These are phyloP conservation scores for Ormyrus pomaceus DNA, from an alignment of 2,888 invertebrate species.

Conservation along the genomic window DNA sequence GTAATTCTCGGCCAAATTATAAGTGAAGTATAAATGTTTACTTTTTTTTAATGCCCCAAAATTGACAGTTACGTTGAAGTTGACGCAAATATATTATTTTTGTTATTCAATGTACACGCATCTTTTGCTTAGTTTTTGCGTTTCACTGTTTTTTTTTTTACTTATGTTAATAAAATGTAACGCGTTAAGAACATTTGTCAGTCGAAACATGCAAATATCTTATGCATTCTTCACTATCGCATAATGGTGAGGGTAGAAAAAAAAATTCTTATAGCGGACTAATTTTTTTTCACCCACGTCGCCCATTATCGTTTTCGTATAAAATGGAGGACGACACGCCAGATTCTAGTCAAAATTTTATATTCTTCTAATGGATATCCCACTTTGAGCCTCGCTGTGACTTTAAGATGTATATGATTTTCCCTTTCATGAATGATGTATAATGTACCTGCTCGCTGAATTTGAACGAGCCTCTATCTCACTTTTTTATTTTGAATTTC, in stretches of 20 bases:
- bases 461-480: conserved; percentile 46
- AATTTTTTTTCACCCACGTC: conserved; percentile 55
- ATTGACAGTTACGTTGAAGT: conserved; percentile 9
- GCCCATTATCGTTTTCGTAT: conserved; percentile 52
- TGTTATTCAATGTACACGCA: conserved; percentile 31
- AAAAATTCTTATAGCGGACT: conserved; percentile 29
- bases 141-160: conserved; percentile 45
- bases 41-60: conserved; percentile 2
- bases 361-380: conserved; percentile 56
- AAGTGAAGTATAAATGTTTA: conserved; percentile 25
- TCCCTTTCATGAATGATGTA: conserved; percentile 29
- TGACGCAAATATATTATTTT: conserved; percentile 45
- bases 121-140: background rate
- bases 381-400: conserved; percentile 54
- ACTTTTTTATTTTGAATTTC: conserved; percentile 39
- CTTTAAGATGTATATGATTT: conserved; percentile 36
- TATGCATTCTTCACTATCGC: conserved; percentile 37
- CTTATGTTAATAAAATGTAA: conserved; percentile 40
- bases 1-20: too few species aligned
- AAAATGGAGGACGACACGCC: conserved; percentile 60
- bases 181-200: conserved; percentile 33
- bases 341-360: conserved; percentile 70
- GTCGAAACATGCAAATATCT: conserved; percentile 23
- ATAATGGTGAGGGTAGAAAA: conserved; percentile 36
- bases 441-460: conserved; percentile 50